phyloP scores from a whole-genome alignment of 2,888 invertebrate genomes.

The Elaeidobius kamerunicus region DNA sequence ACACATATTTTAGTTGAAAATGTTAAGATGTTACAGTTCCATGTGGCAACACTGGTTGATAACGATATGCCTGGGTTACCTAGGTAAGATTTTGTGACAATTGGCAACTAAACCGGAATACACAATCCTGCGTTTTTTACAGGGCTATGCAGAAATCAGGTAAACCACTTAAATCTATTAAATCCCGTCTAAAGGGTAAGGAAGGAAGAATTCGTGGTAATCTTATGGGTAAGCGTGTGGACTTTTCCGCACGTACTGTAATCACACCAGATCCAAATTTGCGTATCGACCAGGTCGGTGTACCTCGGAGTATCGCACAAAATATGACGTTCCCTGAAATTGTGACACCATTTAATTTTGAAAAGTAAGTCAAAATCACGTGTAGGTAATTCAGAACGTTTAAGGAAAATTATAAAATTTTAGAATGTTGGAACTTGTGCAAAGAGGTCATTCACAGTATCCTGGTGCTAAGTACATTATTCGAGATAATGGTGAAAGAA shows the following conservation, averaged over 20 bases:
- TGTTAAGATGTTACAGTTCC: conserved; percentile 96
- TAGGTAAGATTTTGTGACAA: conserved; percentile 50
- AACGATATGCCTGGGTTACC: conserved; percentile 99
- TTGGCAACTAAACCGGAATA: not conserved
- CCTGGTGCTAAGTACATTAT: conserved; percentile 99
- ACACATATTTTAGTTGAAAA: conserved; percentile 97
- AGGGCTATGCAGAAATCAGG: conserved; percentile 99
- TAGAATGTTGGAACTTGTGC: conserved; percentile 84
- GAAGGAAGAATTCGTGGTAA: conserved; percentile 99
- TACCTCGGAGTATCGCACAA: conserved; percentile 96
- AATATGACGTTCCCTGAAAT: conserved; percentile 99
- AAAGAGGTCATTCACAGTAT: conserved; percentile 96
- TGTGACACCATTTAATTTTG: conserved; percentile 98
- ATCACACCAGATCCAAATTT: conserved; percentile 95
- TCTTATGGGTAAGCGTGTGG: conserved; percentile 99
- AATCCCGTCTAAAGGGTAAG: conserved; percentile 94
- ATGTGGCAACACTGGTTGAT: conserved; percentile 96
- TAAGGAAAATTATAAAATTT: conserved; percentile 23
- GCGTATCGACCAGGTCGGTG: conserved; percentile 95
- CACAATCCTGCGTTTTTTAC: too few species aligned
- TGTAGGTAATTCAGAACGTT: too few species aligned
- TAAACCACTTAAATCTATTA: conserved; percentile 95
- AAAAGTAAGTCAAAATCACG: conserved; percentile 61
- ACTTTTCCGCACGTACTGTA: conserved; percentile 98
- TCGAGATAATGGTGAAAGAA: conserved; percentile 96